These are phyloP conservation scores for Cantharis flavilabris DNA, from an alignment of 2,888 invertebrate species.

Conservation along the genomic window DNA sequence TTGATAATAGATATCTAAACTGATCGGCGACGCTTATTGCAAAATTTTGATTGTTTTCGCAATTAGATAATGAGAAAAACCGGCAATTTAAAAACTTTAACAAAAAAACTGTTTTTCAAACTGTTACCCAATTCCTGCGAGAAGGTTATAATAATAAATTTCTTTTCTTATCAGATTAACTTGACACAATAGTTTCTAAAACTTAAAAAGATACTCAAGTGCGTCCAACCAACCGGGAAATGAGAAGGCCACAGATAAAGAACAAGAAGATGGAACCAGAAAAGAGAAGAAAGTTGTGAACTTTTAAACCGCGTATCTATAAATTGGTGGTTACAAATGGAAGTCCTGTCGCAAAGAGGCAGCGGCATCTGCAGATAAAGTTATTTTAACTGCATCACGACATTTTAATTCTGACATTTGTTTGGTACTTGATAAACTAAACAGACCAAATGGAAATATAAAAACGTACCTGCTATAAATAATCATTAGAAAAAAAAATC, in stretches of 20 bases:
- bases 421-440: constrained; percentile 32
- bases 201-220: constrained; percentile 56
- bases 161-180: constrained; percentile 53
- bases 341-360: constrained; percentile 50
- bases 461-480: neutral
- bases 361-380: constrained; percentile 54
- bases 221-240: constrained; percentile 56
- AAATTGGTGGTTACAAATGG: constrained; percentile 55
- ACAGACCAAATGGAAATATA: constrained; percentile 18
- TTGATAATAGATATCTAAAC: neutral
- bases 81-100: neutral
- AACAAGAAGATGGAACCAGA: constrained; percentile 28
- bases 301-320: constrained; percentile 53
- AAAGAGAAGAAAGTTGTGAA: constrained; percentile 48
- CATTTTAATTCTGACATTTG: constrained; percentile 52
- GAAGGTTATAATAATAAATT: constrained; percentile 45
- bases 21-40: neutral
- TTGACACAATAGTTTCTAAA: constrained; percentile 56
- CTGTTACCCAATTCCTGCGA: constrained; percentile 14
- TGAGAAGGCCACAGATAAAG: constrained; percentile 49
- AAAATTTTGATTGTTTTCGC: neutral
- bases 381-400: constrained; percentile 51
- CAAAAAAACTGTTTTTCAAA: neutral
- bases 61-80: neutral
- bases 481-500: neutral